phyloP scores from a whole-genome alignment of 92 coral and sea anemone genomes.

The Phymanthus crucifer region DNA sequence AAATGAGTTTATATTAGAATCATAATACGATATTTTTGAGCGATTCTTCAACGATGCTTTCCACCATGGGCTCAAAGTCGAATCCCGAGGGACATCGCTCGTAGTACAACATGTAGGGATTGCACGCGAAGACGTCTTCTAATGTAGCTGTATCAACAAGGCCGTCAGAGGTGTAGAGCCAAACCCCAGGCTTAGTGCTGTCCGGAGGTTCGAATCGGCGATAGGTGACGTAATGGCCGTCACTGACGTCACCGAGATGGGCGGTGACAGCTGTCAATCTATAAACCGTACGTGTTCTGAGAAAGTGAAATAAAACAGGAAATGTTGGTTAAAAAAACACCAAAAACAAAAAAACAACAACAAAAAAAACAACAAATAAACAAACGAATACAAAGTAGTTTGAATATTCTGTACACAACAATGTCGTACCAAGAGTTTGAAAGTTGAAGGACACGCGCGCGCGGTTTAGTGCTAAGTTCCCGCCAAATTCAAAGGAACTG shows the following conservation, averaged over 20 bases:
- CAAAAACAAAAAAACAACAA: not conserved
- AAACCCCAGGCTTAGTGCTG: constrained; percentile 32
- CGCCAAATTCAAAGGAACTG: no score
- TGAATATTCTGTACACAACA: no score
- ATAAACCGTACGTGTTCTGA: constrained; percentile 61
- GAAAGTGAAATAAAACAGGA: not conserved
- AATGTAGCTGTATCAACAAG: constrained; percentile 61
- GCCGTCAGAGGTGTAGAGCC: constrained; percentile 91
- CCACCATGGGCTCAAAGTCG: constrained; percentile 35
- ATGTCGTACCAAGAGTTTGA: no score
- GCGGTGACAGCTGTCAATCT: constrained; percentile 86
- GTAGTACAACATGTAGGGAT: constrained; percentile 92
- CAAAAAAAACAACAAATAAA: not conserved
- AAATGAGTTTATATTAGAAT: not conserved
- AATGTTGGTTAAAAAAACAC: no score
- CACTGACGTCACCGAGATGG: constrained; percentile 86
- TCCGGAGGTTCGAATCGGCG: constrained; percentile 65
- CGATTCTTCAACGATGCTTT: constrained; percentile 26
- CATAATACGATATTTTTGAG: constrained; percentile 7
- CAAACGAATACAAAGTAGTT: no score
- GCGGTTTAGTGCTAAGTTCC: no score
- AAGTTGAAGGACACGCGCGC: no score
- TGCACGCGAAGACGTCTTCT: constrained; percentile 72
- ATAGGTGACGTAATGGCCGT: constrained; percentile 96
- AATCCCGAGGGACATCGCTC: constrained; percentile 62